These are phyloP conservation scores for Thecocarcelia acutangulata DNA, from an alignment of 2,888 invertebrate genomes.

Conservation along the genomic window DNA sequence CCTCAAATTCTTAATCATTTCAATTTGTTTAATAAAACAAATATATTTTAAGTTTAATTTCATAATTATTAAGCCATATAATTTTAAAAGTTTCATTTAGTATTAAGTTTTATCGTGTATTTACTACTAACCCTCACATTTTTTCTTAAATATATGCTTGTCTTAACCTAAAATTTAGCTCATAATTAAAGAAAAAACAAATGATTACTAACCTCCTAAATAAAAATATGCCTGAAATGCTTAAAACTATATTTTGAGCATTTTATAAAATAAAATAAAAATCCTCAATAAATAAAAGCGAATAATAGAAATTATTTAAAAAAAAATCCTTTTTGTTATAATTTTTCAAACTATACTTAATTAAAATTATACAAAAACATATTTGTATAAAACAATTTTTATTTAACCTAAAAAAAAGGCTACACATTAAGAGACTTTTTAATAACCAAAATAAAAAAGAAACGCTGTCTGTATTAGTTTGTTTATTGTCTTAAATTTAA, in stretches of 20 bases:
- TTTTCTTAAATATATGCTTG: conserved; percentile 32
- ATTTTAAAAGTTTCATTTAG: conserved; percentile 41
- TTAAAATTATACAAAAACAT: background rate
- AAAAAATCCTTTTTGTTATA: conserved; percentile 8
- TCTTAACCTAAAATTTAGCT: conserved; percentile 32
- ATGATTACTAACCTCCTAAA: too few species aligned
- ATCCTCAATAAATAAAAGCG: conserved; percentile 47
- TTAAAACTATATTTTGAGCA: conserved; percentile 24
- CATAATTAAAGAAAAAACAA: conserved; percentile 24
- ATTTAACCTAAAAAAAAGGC: background rate
- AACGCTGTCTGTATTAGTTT: conserved; percentile 30
- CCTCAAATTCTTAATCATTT: conserved; percentile 27
- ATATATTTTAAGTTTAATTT: conserved; percentile 49
- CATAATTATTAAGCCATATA: conserved; percentile 58
- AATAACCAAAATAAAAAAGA: background rate
- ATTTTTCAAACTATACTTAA: conserved; percentile 1
- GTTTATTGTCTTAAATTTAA: conserved; percentile 24
- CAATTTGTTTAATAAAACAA: conserved; percentile 53
- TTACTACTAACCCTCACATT: conserved; percentile 9
- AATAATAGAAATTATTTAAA: conserved; percentile 17
- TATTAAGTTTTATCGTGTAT: conserved; percentile 57
- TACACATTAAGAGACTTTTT: background rate
- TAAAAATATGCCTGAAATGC: conserved; percentile 2
- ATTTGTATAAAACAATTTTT: background rate
- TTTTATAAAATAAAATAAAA: conserved; percentile 15